Percentiles rank a stretch among this genome's conserved stretches.
These are phyloP conservation scores for Parazoanthus darwini DNA, from an alignment of 92 coral and sea anemone species.

Conservation along the genomic window DNA sequence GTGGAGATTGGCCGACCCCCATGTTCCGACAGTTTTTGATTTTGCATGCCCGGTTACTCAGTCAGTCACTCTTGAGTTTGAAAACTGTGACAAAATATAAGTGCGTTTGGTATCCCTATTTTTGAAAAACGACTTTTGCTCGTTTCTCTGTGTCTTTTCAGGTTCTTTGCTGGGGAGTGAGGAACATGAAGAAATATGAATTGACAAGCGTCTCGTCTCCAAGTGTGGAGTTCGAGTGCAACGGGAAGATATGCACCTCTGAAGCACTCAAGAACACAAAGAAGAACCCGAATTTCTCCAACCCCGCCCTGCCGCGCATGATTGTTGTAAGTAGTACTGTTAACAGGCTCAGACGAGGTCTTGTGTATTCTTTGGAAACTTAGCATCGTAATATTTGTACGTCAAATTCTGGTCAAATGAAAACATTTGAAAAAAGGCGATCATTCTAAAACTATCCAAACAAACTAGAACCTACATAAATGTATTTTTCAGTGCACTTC, in stretches of 20 bases:
- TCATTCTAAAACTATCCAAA: too few relatives aligned
- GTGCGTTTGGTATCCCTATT: background rate
- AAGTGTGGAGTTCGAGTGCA: constrained; percentile 88
- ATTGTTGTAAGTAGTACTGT: constrained; percentile 60
- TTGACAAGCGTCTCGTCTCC: constrained; percentile 89
- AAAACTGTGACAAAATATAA: background rate
- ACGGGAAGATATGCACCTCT: constrained; percentile 77
- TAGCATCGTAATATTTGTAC: background rate
- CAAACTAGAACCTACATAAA: too few relatives aligned
- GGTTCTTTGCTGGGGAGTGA: constrained; percentile 98
- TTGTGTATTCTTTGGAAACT: too few relatives aligned
- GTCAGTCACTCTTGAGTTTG: too few relatives aligned
- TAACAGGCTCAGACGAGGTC: background rate
- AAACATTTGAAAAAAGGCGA: too few relatives aligned
- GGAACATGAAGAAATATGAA: constrained; percentile 98
- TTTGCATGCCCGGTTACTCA: too few relatives aligned
- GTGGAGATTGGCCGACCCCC: too few relatives aligned
- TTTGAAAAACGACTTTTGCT: background rate
- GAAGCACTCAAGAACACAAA: constrained; percentile 73
- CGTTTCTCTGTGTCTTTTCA: background rate
- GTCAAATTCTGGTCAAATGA: background rate
- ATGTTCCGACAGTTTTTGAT: too few relatives aligned
- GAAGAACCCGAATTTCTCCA: constrained; percentile 85
- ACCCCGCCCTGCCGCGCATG: constrained; percentile 77
- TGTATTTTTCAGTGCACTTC: too few relatives aligned